Evolutionary conservation across 2,113 vertebrate genomes (phyloP).

Genomic region (Pluvialis apricaria): DNA sequence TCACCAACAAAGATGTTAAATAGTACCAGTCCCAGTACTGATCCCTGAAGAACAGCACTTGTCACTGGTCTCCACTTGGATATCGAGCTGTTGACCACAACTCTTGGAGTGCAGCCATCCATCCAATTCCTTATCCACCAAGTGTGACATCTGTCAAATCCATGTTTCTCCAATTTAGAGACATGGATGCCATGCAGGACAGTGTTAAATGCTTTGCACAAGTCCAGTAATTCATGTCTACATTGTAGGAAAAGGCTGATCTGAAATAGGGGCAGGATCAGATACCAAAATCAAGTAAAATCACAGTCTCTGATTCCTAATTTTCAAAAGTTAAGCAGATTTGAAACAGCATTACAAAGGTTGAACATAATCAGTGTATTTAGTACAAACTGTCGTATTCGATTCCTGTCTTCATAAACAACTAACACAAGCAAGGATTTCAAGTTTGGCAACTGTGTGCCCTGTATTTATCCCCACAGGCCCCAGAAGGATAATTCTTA

Average conservation of each 20-base stretch:
- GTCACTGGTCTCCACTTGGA: too few relatives aligned
- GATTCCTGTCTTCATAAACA: constrained; percentile 43
- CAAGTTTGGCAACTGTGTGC: constrained; percentile 26
- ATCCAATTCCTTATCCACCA: too few relatives aligned
- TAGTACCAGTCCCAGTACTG: too few relatives aligned
- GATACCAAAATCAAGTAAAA: neutral
- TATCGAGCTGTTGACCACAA: too few relatives aligned
- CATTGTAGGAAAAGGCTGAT: neutral
- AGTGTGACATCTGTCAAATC: too few relatives aligned
- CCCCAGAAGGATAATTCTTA: constrained; percentile 70
- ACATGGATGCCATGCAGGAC: too few relatives aligned
- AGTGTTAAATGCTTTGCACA: too few relatives aligned
- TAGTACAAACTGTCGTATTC: neutral
- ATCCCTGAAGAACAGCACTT: too few relatives aligned
- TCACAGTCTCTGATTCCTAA: neutral
- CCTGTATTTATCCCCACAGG: constrained; percentile 45
- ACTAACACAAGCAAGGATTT: constrained; percentile 30
- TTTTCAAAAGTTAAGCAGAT: neutral
- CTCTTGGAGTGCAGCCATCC: too few relatives aligned
- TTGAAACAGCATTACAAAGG: constrained; percentile 23
- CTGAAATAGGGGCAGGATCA: neutral
- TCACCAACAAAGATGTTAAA: too few relatives aligned
- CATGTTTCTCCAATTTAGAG: too few relatives aligned
- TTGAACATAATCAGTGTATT: neutral
- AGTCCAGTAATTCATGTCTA: neutral